Evolutionary conservation across 1,140 invertebrate genomes (phyloP).

Genomic region (Leptopilina clavipes): DNA sequence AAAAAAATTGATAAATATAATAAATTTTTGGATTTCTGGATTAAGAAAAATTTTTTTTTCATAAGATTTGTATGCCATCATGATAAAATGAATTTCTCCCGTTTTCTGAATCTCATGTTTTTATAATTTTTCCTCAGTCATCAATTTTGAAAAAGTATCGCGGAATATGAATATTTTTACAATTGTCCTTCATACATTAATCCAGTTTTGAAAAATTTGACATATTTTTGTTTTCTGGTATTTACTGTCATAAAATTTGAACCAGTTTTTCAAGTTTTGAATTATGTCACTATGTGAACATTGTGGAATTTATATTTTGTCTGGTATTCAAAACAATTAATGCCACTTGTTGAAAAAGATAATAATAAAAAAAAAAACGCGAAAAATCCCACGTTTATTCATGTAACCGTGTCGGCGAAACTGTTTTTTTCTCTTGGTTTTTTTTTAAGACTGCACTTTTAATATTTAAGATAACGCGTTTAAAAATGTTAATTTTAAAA

Average conservation of each 20-base stretch:
- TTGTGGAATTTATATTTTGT: not conserved
- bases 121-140: too few species aligned
- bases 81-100: too few species aligned
- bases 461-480: not conserved
- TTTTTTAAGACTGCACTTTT: not conserved
- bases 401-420: not conserved
- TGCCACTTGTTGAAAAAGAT: not conserved
- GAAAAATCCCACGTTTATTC: conserved; percentile 3
- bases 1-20: too few species aligned
- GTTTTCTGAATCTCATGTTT: too few species aligned
- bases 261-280: conserved; percentile 27
- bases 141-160: too few species aligned
- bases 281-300: conserved; percentile 15
- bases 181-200: not conserved
- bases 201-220: not conserved
- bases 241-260: not conserved
- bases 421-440: not conserved
- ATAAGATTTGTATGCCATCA: too few species aligned
- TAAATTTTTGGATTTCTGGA: too few species aligned
- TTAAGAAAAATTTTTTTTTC: too few species aligned
- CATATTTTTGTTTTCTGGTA: conserved; percentile 7
- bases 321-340: conserved; percentile 5
- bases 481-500: too few species aligned
- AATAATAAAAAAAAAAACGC: not conserved
- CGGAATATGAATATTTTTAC: not conserved